phyloP scores from a whole-genome alignment of 2,888 invertebrate genomes.

The Luperina nickerlii region DNA sequence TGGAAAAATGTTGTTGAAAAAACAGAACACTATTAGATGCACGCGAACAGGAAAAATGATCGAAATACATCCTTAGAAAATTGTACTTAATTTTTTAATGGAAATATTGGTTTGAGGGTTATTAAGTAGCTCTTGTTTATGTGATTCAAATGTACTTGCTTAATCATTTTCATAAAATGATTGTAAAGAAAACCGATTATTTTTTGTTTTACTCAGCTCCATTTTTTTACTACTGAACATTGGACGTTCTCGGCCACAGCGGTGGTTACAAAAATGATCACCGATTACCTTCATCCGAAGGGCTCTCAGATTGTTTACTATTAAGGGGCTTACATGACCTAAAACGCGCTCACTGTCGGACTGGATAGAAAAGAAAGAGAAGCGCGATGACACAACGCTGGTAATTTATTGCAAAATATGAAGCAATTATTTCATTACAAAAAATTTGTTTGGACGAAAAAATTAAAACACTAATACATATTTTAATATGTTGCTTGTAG shows the following conservation, averaged over 20 bases:
- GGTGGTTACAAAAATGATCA: conserved; percentile 53
- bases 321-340: neutral
- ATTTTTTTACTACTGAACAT: too few species aligned
- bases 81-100: neutral
- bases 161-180: neutral
- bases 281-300: conserved; percentile 67
- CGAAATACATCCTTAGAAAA: neutral
- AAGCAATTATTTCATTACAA: too few species aligned
- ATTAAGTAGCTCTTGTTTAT: neutral
- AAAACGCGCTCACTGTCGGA: too few species aligned
- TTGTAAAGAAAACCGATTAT: too few species aligned
- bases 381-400: too few species aligned
- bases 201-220: too few species aligned
- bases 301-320: conserved; percentile 61
- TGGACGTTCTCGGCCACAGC: neutral
- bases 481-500: too few species aligned
- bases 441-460: too few species aligned
- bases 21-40: conserved; percentile 21
- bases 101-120: neutral
- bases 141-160: neutral
- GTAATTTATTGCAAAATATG: too few species aligned
- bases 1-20: conserved; percentile 28
- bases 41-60: conserved; percentile 4
- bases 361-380: too few species aligned
- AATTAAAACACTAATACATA: too few species aligned